Percentiles rank a stretch among this genome's conserved stretches.
These are phyloP conservation scores for Salvelinus alpinus DNA, from an alignment of 2,113 vertebrate genomes.

Conservation along the genomic window DNA sequence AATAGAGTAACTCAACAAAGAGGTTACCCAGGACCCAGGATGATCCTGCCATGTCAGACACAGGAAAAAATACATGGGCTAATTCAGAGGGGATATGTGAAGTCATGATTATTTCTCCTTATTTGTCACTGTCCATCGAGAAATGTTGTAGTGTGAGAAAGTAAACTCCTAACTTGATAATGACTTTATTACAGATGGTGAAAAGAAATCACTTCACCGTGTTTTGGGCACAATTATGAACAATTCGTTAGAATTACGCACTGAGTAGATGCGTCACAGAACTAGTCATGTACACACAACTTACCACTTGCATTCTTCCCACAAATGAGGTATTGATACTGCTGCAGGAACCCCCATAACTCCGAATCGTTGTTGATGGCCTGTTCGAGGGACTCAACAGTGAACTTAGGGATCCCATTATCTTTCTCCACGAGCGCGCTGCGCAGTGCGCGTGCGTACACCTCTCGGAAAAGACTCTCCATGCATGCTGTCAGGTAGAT, in stretches of 20 bases:
- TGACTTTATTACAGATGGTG: no score
- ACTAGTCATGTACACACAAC: conserved; percentile 55
- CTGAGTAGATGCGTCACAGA: not conserved
- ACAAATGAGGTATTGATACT: conserved; percentile 90
- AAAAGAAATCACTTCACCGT: no score
- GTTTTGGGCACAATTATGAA: not conserved
- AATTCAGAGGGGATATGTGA: no score
- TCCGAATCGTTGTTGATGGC: conserved; percentile 88
- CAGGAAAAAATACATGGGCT: no score
- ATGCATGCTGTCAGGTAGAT: conserved; percentile 93
- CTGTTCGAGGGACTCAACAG: conserved; percentile 87
- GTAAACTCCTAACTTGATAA: no score
- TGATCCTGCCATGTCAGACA: no score
- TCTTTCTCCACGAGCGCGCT: conserved; percentile 71
- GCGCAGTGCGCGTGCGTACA: conserved; percentile 81
- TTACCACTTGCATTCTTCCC: conserved; percentile 93
- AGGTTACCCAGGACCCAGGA: not conserved
- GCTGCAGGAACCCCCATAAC: conserved; percentile 89
- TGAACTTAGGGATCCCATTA: conserved; percentile 84
- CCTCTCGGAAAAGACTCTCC: conserved; percentile 92
- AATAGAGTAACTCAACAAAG: no score
- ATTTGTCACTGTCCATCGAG: no score
- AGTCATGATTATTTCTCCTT: no score
- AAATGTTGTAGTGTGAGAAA: no score
- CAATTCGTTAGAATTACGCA: not conserved